These are phyloP conservation scores for Ascaphus truei DNA, from an alignment of 2,113 vertebrate species.

Conservation along the genomic window DNA sequence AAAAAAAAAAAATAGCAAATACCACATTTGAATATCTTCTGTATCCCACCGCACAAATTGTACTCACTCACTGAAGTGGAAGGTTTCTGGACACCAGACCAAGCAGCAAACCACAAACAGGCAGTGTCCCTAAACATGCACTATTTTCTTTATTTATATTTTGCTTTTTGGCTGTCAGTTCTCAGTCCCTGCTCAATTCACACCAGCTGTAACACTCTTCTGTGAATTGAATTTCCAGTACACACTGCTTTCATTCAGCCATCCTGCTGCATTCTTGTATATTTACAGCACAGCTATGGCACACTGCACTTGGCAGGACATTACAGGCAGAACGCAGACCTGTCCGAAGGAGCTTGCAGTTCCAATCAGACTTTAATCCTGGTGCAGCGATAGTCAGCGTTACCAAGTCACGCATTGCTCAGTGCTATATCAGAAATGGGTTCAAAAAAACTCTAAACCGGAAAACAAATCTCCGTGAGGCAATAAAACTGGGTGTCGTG, in stretches of 20 bases:
- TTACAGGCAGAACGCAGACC: slow-evolving; percentile 1
- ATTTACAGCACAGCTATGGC: slow-evolving; percentile 9
- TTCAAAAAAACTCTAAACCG: too few species aligned
- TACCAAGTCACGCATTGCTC: background rate
- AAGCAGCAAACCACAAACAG: slow-evolving; percentile 2
- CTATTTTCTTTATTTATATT: slow-evolving; percentile 16
- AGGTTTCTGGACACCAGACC: background rate
- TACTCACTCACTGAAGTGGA: background rate
- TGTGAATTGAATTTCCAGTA: slow-evolving; percentile 18
- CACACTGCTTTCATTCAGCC: slow-evolving; percentile 3
- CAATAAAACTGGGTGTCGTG: too few species aligned
- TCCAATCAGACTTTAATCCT: slow-evolving; percentile 6
- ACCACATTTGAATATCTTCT: slow-evolving; percentile 60
- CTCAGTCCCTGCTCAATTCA: slow-evolving; percentile 8
- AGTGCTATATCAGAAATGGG: background rate
- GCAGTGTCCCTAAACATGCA: background rate
- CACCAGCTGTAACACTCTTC: slow-evolving; percentile 28
- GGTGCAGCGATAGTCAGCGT: background rate
- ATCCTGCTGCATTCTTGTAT: background rate
- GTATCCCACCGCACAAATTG: background rate
- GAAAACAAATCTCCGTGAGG: too few species aligned
- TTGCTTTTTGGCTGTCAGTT: slow-evolving; percentile 20
- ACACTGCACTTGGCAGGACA: slow-evolving; percentile 6
- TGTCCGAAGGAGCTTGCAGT: slow-evolving; percentile 1
- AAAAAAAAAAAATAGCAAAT: slow-evolving; percentile 40